Evolutionary conservation across 2,113 vertebrate species (phyloP).

Genomic region (Rafetus swinhoei): DNA sequence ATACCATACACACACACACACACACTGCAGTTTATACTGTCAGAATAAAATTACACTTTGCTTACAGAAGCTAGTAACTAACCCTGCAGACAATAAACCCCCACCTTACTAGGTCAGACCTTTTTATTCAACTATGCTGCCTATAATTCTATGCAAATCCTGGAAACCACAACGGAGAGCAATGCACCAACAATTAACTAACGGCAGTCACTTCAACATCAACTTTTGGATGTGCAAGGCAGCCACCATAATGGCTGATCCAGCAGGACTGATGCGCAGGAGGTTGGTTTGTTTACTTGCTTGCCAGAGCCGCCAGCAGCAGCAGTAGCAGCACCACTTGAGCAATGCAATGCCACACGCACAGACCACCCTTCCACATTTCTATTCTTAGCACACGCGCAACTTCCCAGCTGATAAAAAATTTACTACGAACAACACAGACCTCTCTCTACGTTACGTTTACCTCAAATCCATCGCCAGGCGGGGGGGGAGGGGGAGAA

Average conservation of each 20-base stretch:
- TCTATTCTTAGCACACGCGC: conserved; percentile 63
- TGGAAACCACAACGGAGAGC: neutral
- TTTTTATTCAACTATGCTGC: neutral
- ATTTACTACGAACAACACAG: conserved; percentile 47
- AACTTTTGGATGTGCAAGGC: neutral
- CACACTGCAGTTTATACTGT: neutral
- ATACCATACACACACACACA: too few species aligned
- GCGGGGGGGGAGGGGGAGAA: neutral
- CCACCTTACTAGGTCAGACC: neutral
- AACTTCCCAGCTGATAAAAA: conserved; percentile 41
- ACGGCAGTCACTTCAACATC: neutral
- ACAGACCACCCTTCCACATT: conserved; percentile 62
- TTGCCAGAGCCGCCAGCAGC: conserved; percentile 41
- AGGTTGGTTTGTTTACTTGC: conserved; percentile 78
- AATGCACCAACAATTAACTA: neutral
- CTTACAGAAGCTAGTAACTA: neutral
- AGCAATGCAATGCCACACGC: conserved; percentile 27
- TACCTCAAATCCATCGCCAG: neutral
- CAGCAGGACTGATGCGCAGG: conserved; percentile 32
- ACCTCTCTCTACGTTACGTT: neutral
- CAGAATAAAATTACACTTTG: neutral
- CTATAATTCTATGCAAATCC: neutral
- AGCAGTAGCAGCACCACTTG: conserved; percentile 57
- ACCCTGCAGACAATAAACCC: neutral
- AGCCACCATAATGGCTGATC: conserved; percentile 70